Percentiles rank a stretch among this genome's conserved stretches.
phyloP scores from a whole-genome alignment of 1,140 invertebrate genomes.

The roundworm (Caenorhabditis elegans) region WBcel235 BX284604.4:2089501-2090000 shows the following conservation, averaged over 20 bases:
- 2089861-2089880: slow-evolving; percentile 47
- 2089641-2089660: too few species aligned
- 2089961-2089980: background rate
- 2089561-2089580: slow-evolving; percentile 76
- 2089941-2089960: slow-evolving; percentile 73
- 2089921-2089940: slow-evolving; percentile 94
- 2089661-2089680: too few species aligned
- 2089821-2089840: slow-evolving; percentile 64
- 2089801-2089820: slow-evolving; percentile 63
- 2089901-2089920: slow-evolving; percentile 99
- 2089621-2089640: slow-evolving; percentile 81
- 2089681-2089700: background rate
- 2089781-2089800: slow-evolving; percentile 64
- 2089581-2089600: slow-evolving; percentile 98
- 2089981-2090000: slow-evolving; percentile 51
- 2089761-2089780: slow-evolving; percentile 62
- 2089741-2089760: slow-evolving; percentile 62
- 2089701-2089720: background rate
- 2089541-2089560: slow-evolving; percentile 84
- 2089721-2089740: slow-evolving; percentile 51
- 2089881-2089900: slow-evolving; percentile 74
- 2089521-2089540: slow-evolving; percentile 94
- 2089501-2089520: slow-evolving; percentile 86
- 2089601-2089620: slow-evolving; percentile 84
- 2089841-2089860: background rate